These are phyloP conservation scores for Lucifuga dentata DNA, from an alignment of 2,113 vertebrate genomes.

Conservation along the genomic window DNA sequence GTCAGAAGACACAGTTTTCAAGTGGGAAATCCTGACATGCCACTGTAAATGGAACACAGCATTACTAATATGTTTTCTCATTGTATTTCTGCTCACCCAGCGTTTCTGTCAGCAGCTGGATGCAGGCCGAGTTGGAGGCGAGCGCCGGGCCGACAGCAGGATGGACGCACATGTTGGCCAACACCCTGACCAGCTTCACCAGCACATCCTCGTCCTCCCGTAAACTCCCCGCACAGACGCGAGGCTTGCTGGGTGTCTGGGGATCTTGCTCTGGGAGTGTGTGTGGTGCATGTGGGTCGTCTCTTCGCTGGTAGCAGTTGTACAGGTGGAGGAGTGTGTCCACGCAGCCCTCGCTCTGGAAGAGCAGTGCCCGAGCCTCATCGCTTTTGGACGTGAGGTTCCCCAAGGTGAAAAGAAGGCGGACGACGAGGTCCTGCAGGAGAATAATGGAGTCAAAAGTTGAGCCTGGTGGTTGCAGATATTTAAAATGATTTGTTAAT, in stretches of 20 bases:
- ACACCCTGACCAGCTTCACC: constrained; percentile 91
- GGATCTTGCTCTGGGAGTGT: not conserved
- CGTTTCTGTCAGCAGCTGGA: constrained; percentile 85
- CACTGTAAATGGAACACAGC: no score
- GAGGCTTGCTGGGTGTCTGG: constrained; percentile 15
- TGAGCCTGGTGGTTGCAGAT: not conserved
- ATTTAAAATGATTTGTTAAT: no score
- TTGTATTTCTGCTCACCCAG: constrained; percentile 87
- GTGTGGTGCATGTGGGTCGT: constrained; percentile 11
- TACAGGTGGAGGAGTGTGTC: constrained; percentile 85
- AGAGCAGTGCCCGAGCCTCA: constrained; percentile 84
- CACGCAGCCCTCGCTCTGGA: constrained; percentile 79
- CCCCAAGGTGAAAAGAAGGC: constrained; percentile 91
- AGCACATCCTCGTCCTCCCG: constrained; percentile 88
- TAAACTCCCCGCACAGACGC: constrained; percentile 29
- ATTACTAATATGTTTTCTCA: no score
- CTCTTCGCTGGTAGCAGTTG: constrained; percentile 80
- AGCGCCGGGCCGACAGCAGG: constrained; percentile 83
- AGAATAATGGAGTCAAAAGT: constrained; percentile 17
- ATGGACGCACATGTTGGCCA: constrained; percentile 92
- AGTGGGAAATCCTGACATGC: no score
- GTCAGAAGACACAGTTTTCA: no score
- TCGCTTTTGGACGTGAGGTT: constrained; percentile 90
- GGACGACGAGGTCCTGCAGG: constrained; percentile 90
- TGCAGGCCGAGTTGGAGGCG: constrained; percentile 76